Percentiles rank a stretch among this genome's conserved stretches.
Evolutionary conservation across 1,140 invertebrate species (phyloP).

Genomic region (Drosophila pandora): DNA sequence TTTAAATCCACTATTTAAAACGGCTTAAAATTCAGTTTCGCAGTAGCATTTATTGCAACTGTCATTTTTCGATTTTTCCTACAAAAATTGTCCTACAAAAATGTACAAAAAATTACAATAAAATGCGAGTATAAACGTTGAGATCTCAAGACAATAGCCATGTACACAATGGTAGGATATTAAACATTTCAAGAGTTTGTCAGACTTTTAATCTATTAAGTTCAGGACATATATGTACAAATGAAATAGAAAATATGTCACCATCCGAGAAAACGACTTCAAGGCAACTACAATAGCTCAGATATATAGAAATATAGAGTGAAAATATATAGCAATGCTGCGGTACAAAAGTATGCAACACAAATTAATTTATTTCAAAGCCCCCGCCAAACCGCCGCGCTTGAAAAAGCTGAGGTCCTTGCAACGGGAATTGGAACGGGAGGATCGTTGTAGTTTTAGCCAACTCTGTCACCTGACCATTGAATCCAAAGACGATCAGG

Average conservation of each 20-base stretch:
- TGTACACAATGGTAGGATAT: background rate
- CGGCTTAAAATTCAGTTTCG: background rate
- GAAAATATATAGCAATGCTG: conserved; percentile 9
- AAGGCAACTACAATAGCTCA: background rate
- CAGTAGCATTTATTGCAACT: conserved; percentile 20
- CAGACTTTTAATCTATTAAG: background rate
- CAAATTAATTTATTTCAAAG: conserved; percentile 26
- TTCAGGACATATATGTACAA: too few relatives aligned
- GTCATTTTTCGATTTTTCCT: conserved; percentile 8
- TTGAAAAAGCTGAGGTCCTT: conserved; percentile 17
- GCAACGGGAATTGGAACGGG: conserved; percentile 2
- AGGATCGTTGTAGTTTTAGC: conserved; percentile 9
- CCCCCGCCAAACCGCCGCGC: conserved; percentile 41
- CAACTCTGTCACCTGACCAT: conserved; percentile 23
- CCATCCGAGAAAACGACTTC: background rate
- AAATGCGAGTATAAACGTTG: conserved; percentile 14
- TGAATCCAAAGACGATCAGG: background rate
- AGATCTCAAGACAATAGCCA: background rate
- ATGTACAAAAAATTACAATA: background rate
- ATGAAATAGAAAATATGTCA: background rate
- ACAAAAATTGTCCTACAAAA: background rate
- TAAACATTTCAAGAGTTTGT: background rate
- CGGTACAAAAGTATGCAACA: conserved; percentile 36
- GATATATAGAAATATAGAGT: background rate
- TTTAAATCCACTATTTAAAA: too few relatives aligned